Percentiles rank a stretch among this genome's conserved stretches.
Evolutionary conservation across 23 tunicate species (phyloP).

Genomic region (Styela clava): DNA sequence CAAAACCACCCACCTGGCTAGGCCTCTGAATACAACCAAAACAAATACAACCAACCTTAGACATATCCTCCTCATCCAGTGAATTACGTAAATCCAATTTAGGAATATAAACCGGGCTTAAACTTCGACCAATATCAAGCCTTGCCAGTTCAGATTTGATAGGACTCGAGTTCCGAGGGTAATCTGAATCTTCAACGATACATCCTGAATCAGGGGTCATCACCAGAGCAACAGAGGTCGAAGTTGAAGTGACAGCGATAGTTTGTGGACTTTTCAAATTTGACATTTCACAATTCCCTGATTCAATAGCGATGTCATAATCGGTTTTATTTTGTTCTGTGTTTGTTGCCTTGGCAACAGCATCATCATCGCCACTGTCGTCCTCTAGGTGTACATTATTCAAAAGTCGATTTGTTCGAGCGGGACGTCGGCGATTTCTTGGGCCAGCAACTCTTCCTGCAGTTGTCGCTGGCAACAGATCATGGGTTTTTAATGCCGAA

Average conservation of each 20-base stretch:
- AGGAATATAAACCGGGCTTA: slow-evolving; percentile 47
- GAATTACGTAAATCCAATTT: slow-evolving; percentile 57
- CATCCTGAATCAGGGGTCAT: slow-evolving; percentile 92
- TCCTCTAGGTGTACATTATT: background rate
- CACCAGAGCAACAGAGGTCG: slow-evolving; percentile 33
- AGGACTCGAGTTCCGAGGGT: slow-evolving; percentile 10
- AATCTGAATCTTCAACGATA: slow-evolving; percentile 51
- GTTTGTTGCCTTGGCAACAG: slow-evolving; percentile 34
- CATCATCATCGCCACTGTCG: slow-evolving; percentile 11
- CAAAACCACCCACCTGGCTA: no score
- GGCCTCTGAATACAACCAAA: no score
- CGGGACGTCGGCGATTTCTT: slow-evolving; percentile 35
- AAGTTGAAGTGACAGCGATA: background rate
- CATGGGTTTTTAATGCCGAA: background rate
- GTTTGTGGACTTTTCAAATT: background rate
- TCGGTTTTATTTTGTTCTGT: background rate
- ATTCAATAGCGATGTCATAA: background rate
- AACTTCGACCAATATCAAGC: background rate
- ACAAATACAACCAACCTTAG: background rate
- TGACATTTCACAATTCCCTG: background rate
- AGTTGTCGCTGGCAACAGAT: slow-evolving; percentile 50
- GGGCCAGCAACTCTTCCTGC: slow-evolving; percentile 50
- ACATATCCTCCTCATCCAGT: slow-evolving; percentile 37
- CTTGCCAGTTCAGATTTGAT: background rate
- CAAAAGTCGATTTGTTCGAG: slow-evolving; percentile 23